A percentile compares a stretch with the other conserved stretches of the same genome.
Conservation (phyloP, 1,140 invertebrate genomes). For the Leptinotarsa defecta region DNA sequence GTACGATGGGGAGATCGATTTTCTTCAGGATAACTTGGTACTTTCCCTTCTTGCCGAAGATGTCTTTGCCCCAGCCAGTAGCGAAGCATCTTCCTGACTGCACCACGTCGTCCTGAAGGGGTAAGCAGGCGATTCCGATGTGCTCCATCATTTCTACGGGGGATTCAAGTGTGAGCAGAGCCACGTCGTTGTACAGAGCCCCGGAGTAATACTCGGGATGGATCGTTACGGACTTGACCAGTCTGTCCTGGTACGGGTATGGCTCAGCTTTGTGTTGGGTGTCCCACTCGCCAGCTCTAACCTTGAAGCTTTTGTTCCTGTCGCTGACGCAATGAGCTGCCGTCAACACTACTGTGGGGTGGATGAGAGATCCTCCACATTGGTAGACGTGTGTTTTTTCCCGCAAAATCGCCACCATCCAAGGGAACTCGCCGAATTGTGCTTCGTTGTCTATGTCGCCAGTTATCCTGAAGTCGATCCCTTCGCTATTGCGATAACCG, state of each 20-base stretch:
- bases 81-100: slow-evolving; percentile 60
- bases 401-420: slow-evolving; percentile 80
- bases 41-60: slow-evolving; percentile 60
- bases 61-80: slow-evolving; percentile 69
- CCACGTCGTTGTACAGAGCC: slow-evolving; percentile 71
- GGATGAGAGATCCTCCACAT: slow-evolving; percentile 78
- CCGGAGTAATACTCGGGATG: slow-evolving; percentile 59
- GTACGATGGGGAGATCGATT: slow-evolving; percentile 69
- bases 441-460: slow-evolving; percentile 65
- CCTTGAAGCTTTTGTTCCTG: slow-evolving; percentile 57
- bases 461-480: slow-evolving; percentile 70
- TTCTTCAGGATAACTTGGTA: slow-evolving; percentile 76
- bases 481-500: slow-evolving; percentile 65
- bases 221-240: slow-evolving; percentile 59
- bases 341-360: slow-evolving; percentile 71
- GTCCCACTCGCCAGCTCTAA: slow-evolving; percentile 79
- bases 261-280: slow-evolving; percentile 76
- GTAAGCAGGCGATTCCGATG: slow-evolving; percentile 74
- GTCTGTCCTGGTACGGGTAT: slow-evolving; percentile 71
- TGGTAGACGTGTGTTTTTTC: slow-evolving; percentile 70
- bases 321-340: slow-evolving; percentile 68
- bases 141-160: slow-evolving; percentile 67
- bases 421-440: slow-evolving; percentile 78
- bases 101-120: slow-evolving; percentile 55
- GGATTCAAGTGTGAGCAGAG: slow-evolving; percentile 65